Base-by-base conservation (phyloP, 2,888 invertebrate genomes). In the Selenia dentaria region DNA sequence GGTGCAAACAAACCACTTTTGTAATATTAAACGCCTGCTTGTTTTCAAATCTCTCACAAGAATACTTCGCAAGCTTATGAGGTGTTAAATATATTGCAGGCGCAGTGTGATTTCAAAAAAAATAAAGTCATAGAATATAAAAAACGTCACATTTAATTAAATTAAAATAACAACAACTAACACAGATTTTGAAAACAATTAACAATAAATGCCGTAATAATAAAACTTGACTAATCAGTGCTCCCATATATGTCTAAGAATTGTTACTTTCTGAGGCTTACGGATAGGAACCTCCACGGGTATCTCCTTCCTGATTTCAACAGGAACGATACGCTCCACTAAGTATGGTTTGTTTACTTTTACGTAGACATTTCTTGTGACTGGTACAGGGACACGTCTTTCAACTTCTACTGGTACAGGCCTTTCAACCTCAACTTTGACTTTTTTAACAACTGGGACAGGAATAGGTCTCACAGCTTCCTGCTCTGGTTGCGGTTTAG, bases 201-300 rank as follows among this genome's bases (percentile, higher is more conserved):
- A 65, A 61, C 54, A 60, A 62, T 48, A 56, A 54, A 53, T 46
- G 44, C 41, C 46, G 39, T 26, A 55, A 52, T 38, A 51, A 59
- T 44, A 52, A 48, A 60, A 41, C 37, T 48, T 57, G 26, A 39
- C 47, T 51, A 44, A 51, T 63, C 58, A 77, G 51, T 80, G 68
- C 50, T 79, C 69, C 83, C 81, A 82, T 32, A 74, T 53, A 34
- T 77, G 83, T 40, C 75, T 67, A 12, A 80, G 51, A 31, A 78
- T 67, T 10, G 70, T 67, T 20, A 72, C 42, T 45, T 67, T 76
- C 9, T 78, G 69, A 2, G 67, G 58, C 36, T 64, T 70, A 13
- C 60, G 59, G 8, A 62, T 46, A 3, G 68, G 67, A 31, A 67
- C 38, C 26, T 67, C 60, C 1, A 59, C 56, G 1, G 72, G 69